A percentile compares a stretch with the other conserved stretches of the same genome.
These are phyloP conservation scores for Beris morrisii DNA, from an alignment of 2,888 invertebrate species.

Conservation along the genomic window DNA sequence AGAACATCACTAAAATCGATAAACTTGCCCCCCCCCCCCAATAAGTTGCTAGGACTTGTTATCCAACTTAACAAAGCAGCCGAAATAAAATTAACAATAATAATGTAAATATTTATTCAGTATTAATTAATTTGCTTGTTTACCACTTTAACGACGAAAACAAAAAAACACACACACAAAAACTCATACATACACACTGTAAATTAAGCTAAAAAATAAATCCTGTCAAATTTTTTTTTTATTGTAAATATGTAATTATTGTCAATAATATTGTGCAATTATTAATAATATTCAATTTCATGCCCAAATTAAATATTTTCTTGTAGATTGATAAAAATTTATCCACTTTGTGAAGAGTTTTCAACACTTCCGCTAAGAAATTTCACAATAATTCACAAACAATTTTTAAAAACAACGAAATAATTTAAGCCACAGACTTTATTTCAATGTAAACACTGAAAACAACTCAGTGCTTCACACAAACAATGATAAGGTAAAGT, in stretches of 20 bases:
- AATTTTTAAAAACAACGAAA: constrained; percentile 1
- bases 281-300: not conserved
- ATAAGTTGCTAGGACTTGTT: not conserved
- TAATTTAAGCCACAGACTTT: not conserved
- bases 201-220: not conserved
- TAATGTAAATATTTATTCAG: constrained; percentile 32
- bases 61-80: not conserved
- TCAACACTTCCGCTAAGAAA: too few species aligned
- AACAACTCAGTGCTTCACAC: too few species aligned
- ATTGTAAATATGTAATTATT: not conserved
- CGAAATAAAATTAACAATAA: constrained; percentile 4
- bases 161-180: too few species aligned
- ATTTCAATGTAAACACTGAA: not conserved
- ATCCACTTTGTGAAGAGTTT: not conserved
- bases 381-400: not conserved
- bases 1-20: not conserved
- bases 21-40: too few species aligned
- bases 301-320: not conserved
- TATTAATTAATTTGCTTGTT: constrained; percentile 30
- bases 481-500: too few species aligned
- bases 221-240: not conserved
- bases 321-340: not conserved
- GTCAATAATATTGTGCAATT: not conserved
- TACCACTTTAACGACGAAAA: constrained; percentile 10
- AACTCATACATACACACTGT: too few species aligned